phyloP scores from a whole-genome alignment of 2,113 vertebrate species.

The Egretta garzetta region DNA sequence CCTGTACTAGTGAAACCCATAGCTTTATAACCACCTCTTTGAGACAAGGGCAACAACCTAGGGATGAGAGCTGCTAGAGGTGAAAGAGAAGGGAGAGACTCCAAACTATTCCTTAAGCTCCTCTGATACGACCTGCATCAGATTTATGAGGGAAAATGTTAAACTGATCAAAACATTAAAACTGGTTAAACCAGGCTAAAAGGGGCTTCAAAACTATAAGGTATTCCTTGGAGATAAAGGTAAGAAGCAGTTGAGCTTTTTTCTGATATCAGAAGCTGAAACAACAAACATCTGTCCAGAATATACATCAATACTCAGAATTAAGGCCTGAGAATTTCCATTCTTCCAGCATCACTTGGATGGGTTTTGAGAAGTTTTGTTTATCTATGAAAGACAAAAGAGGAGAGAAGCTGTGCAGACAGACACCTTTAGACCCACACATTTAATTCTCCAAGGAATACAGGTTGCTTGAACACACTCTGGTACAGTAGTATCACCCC shows the following conservation, averaged over 20 bases:
- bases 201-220: not conserved
- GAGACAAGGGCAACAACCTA: not conserved
- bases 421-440: not conserved
- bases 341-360: not conserved
- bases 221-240: not conserved
- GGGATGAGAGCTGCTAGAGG: not conserved
- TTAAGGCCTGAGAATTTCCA: not conserved
- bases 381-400: not conserved
- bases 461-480: not conserved
- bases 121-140: not conserved
- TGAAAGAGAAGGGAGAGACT: not conserved
- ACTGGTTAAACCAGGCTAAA: not conserved
- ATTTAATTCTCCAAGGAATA: not conserved
- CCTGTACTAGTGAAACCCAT: not conserved
- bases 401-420: not conserved
- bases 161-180: not conserved
- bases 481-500: not conserved
- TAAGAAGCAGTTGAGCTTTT: not conserved
- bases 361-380: not conserved
- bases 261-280: not conserved
- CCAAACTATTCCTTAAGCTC: not conserved
- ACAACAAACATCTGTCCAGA: not conserved
- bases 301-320: not conserved
- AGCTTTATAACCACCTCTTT: not conserved
- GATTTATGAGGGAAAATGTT: not conserved